Evolutionary conservation across 2,797 vertebrate species (phyloP), one percentile per base, ranked within the genome.

Genomic region (Oryzias sinensis): DNA sequence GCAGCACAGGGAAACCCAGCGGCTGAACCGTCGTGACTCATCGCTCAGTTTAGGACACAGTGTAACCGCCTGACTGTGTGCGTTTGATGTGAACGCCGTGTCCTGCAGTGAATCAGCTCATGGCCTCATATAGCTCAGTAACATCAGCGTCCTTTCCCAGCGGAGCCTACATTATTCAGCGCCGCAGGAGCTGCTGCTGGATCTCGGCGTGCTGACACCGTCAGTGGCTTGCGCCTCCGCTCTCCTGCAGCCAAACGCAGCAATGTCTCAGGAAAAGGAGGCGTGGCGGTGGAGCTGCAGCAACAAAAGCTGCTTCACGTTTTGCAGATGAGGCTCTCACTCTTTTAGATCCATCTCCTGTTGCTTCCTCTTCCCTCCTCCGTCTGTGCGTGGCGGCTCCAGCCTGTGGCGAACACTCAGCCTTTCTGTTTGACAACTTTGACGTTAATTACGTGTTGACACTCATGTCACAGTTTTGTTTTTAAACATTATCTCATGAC

Each of bases 361-460:
- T 46, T 56, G 13, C 29, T 8, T 18, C 25, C 6, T 17, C 5
- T 4, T 17, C 6, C 6, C 20, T 52, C 8, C 15, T 27, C 8
- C 5, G 15, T 8, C 49, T 18, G 0, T 43, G 4, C 11, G 11
- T 2, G 3, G 1, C 18, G 6, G 15, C 6, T 17, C 37, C 40
- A 1, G 5, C 74, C 56, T 0, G 4, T 9, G 49, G 61, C 18
- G 2, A 55, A 5, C 58, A 49, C 4, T 43, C 20, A 17, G 42
- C 37, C 46, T 33, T 27, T 45, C 42, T 40, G 45, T 37, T 2
- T 49, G 57, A 61, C 57, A 61, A 1, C 11, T 69, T 14, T 67
- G 69, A 72, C 53, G 15, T 59, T 71, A 63, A 66, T 62, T 24
- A 49, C 5, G n/a, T 56, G 62, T 56, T 68, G 64, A 73, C 69